These are phyloP conservation scores for Drosophila histrio DNA, from an alignment of 2,888 invertebrate species.

Conservation along the genomic window DNA sequence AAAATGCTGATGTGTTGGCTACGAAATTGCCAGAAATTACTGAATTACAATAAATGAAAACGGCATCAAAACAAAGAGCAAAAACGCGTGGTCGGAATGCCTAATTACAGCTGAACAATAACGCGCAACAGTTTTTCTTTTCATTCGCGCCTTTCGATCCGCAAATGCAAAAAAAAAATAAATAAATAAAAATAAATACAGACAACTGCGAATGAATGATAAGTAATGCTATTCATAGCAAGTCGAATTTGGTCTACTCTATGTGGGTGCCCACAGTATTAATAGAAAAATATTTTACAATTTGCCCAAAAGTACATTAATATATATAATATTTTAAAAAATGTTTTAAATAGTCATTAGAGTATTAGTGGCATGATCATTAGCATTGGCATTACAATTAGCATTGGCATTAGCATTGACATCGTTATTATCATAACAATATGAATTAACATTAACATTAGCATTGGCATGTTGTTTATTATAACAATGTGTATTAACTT, in stretches of 20 bases:
- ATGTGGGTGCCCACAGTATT: neutral
- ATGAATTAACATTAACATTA: neutral
- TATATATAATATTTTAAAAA: too few relatives aligned
- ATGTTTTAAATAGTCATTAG: too few relatives aligned
- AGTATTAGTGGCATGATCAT: neutral
- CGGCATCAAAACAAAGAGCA: conserved; percentile 36
- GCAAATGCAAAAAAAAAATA: neutral
- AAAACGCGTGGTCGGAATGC: conserved; percentile 50
- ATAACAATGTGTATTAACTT: neutral
- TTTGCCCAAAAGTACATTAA: too few relatives aligned
- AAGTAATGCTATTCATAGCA: neutral
- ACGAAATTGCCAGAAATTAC: conserved; percentile 38
- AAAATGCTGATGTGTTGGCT: conserved; percentile 15
- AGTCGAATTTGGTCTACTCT: neutral
- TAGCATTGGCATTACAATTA: neutral
- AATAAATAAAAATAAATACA: neutral
- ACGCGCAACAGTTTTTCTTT: conserved; percentile 38
- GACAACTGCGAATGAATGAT: neutral
- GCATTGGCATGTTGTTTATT: neutral
- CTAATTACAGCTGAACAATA: conserved; percentile 39
- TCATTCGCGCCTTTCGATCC: conserved; percentile 11
- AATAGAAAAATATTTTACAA: too few relatives aligned
- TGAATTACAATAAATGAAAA: conserved; percentile 46
- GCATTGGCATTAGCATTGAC: neutral
- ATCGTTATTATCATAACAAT: too few relatives aligned